phyloP scores from a whole-genome alignment of 1,140 invertebrate genomes.

The Chionoecetes opilio region DNA sequence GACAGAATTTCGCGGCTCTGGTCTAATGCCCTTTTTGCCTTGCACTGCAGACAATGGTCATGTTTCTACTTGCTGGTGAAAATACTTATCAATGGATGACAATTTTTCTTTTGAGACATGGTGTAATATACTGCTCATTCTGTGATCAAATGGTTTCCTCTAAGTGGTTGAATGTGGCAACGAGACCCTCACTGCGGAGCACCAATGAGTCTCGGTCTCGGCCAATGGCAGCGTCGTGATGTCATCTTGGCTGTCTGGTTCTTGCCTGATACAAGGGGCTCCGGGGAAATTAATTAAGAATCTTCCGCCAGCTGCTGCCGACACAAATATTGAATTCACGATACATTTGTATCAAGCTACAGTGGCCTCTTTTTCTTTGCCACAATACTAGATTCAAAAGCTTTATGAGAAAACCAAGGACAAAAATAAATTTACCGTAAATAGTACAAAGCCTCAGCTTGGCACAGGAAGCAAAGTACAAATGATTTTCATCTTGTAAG shows the following conservation, averaged over 20 bases:
- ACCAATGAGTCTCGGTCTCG: conserved; percentile 75
- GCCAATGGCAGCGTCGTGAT: conserved; percentile 28
- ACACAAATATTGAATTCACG: conserved; percentile 33
- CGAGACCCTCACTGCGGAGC: conserved; percentile 65
- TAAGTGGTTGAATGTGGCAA: not conserved
- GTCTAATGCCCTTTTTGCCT: conserved; percentile 61
- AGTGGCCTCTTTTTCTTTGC: conserved; percentile 48
- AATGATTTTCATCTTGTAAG: conserved; percentile 63
- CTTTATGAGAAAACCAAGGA: conserved; percentile 57
- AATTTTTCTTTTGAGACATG: conserved; percentile 9
- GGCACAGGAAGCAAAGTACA: conserved; percentile 77
- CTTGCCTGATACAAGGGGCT: not conserved
- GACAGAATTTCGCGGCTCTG: conserved; percentile 36
- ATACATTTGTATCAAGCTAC: conserved; percentile 50
- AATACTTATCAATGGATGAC: conserved; percentile 44
- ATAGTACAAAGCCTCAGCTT: conserved; percentile 73
- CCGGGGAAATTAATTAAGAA: not conserved
- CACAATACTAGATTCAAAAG: conserved; percentile 66
- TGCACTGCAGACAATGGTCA: conserved; percentile 54
- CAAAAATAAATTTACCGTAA: conserved; percentile 66
- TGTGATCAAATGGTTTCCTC: not conserved
- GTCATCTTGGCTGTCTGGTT: not conserved
- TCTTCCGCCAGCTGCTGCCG: not conserved
- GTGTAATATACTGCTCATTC: conserved; percentile 40
- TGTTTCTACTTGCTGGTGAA: conserved; percentile 37